A percentile compares a stretch with the other conserved stretches of the same genome.
Conservation (phyloP, 1,140 invertebrate species). For the Cydia pomonella region DNA sequence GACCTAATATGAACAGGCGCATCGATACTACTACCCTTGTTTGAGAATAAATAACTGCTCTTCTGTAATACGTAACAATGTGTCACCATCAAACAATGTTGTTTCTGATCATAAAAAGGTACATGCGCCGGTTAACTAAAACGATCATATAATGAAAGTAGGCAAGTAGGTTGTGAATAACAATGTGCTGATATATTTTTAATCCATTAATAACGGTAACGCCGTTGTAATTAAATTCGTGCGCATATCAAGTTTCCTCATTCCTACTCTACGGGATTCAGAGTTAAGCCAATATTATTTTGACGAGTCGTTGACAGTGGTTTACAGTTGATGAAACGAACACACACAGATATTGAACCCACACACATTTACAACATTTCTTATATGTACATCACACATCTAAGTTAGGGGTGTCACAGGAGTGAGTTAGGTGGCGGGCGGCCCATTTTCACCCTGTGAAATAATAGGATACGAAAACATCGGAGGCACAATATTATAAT, state of each 20-base stretch:
- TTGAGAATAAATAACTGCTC: background rate
- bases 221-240: conserved; percentile 61
- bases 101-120: background rate
- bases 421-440: conserved; percentile 76
- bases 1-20: too few relatives aligned
- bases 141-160: background rate
- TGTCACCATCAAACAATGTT: background rate
- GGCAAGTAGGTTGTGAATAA: background rate
- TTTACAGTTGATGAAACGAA: conserved; percentile 69
- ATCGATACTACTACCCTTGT: too few relatives aligned
- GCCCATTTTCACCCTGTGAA: conserved; percentile 78
- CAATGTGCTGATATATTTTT: conserved; percentile 36
- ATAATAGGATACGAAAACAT: conserved; percentile 81
- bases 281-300: conserved; percentile 75
- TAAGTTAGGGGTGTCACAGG: conserved; percentile 48
- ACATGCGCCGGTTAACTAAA: background rate
- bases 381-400: conserved; percentile 48
- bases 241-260: conserved; percentile 57
- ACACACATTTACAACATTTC: conserved; percentile 48
- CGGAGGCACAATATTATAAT: conserved; percentile 75
- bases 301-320: conserved; percentile 77
- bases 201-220: conserved; percentile 45
- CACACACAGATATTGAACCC: conserved; percentile 51
- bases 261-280: conserved; percentile 53
- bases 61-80: background rate